Evolutionary conservation across 2,888 invertebrate genomes (phyloP).

Genomic region (Gymnoscelis rufifasciata): DNA sequence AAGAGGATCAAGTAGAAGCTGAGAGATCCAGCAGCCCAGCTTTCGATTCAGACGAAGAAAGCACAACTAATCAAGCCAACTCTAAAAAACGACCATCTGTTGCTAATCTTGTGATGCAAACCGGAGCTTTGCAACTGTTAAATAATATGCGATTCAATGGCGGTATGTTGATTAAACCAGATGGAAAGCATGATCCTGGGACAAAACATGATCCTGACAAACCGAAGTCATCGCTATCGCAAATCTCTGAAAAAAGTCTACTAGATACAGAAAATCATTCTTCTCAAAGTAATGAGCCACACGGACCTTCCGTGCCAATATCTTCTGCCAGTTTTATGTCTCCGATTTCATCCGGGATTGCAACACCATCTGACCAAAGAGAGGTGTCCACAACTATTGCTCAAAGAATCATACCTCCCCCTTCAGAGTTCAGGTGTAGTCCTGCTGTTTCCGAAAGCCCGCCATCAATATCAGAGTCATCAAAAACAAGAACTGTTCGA

Average conservation of each 20-base stretch:
- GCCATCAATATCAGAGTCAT: conserved; percentile 76
- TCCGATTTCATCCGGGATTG: conserved; percentile 62
- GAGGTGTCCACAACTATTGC: conserved; percentile 75
- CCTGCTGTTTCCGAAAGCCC: conserved; percentile 83
- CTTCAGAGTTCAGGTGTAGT: conserved; percentile 85
- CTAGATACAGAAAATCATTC: conserved; percentile 80
- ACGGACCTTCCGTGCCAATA: conserved; percentile 51
- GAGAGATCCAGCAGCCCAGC: conserved; percentile 94
- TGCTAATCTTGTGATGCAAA: conserved; percentile 84
- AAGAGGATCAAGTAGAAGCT: conserved; percentile 77
- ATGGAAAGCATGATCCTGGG: conserved; percentile 53
- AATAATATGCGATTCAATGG: conserved; percentile 78
- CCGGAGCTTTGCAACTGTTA: conserved; percentile 76
- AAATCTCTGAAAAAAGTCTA: conserved; percentile 82
- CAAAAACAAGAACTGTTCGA: conserved; percentile 74
- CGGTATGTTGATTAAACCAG: conserved; percentile 69
- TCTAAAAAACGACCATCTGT: conserved; percentile 82
- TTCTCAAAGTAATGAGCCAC: conserved; percentile 49
- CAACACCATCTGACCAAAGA: conserved; percentile 64
- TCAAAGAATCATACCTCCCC: conserved; percentile 86
- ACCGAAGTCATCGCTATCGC: conserved; percentile 74
- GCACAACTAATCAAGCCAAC: conserved; percentile 78
- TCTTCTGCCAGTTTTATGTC: conserved; percentile 59
- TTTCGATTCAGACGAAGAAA: conserved; percentile 97
- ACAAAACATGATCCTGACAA: conserved; percentile 62